Percentiles rank a stretch among this genome's conserved stretches.
Conservation (phyloP, 2,888 invertebrate genomes). For the Timema podura region DNA sequence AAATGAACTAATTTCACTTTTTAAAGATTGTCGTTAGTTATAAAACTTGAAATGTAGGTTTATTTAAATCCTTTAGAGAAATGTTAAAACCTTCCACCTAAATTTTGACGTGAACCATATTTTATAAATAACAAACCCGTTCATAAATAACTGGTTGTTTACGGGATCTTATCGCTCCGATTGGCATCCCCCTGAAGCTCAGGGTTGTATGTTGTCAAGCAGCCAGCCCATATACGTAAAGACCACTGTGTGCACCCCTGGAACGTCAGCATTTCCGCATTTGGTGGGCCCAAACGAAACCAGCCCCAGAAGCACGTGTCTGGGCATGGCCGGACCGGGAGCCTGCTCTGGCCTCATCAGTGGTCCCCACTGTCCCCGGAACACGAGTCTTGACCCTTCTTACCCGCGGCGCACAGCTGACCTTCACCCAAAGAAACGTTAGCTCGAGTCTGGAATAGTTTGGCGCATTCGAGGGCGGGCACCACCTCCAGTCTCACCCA, state of each 20-base stretch:
- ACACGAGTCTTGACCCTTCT: conserved; percentile 42
- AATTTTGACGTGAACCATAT: too few species aligned
- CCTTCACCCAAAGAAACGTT: conserved; percentile 25
- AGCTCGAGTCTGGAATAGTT: conserved; percentile 27
- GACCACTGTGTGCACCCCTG: conserved; percentile 67
- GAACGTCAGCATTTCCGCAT: conserved; percentile 58
- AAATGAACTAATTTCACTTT: too few species aligned
- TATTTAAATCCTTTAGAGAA: too few species aligned
- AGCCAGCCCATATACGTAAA: conserved; percentile 64
- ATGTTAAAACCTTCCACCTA: too few species aligned
- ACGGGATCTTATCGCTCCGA: not conserved
- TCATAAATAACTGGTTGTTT: too few species aligned
- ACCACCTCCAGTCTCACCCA: conserved; percentile 45
- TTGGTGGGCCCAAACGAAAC: conserved; percentile 58
- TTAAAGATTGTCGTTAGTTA: too few species aligned
- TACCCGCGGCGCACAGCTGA: conserved; percentile 48
- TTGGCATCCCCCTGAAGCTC: not conserved
- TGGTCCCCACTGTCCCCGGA: conserved; percentile 36
- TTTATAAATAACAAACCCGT: too few species aligned
- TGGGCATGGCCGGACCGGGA: conserved; percentile 31
- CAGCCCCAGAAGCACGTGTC: conserved; percentile 54
- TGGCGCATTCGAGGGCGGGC: conserved; percentile 42
- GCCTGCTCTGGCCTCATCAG: conserved; percentile 30
- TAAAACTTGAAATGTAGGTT: too few species aligned
- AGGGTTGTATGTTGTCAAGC: conserved; percentile 36